phyloP scores from a whole-genome alignment of 2,888 invertebrate species.

The Limnephilus rhombicus region DNA sequence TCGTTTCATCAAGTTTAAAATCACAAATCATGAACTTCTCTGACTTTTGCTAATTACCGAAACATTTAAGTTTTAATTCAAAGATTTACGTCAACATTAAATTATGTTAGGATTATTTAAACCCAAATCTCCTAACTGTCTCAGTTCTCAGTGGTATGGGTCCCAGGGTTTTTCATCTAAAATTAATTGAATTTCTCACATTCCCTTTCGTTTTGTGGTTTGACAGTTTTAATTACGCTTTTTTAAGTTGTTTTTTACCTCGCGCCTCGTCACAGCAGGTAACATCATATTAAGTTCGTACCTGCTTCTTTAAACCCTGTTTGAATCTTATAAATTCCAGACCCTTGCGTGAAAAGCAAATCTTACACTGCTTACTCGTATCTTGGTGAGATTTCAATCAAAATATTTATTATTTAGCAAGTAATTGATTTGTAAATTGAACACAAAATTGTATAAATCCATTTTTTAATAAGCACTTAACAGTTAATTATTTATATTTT shows the following conservation, averaged over 20 bases:
- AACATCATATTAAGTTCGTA: slow-evolving; percentile 12
- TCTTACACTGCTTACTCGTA: background rate
- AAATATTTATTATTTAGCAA: too few relatives aligned
- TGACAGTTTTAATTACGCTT: slow-evolving; percentile 56
- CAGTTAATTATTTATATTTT: too few relatives aligned
- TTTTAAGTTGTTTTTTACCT: slow-evolving; percentile 41
- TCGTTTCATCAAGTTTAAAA: too few relatives aligned
- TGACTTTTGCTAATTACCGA: background rate
- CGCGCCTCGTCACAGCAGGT: slow-evolving; percentile 40
- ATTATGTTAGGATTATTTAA: background rate
- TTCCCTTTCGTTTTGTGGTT: slow-evolving; percentile 32
- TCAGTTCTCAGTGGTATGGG: background rate
- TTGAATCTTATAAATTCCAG: background rate
- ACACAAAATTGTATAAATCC: too few relatives aligned
- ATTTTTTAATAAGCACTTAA: too few relatives aligned
- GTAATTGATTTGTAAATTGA: too few relatives aligned
- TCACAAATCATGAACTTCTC: background rate
- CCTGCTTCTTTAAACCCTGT: slow-evolving; percentile 6
- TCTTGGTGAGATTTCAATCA: too few relatives aligned
- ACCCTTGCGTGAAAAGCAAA: background rate
- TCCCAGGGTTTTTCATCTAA: background rate
- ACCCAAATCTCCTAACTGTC: slow-evolving; percentile 29
- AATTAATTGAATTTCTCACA: slow-evolving; percentile 47
- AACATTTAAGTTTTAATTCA: background rate
- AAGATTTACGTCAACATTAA: background rate